Evolutionary conservation across 92 coral and sea anemone species (phyloP).

Genomic region (Virgularia gustaviana): DNA sequence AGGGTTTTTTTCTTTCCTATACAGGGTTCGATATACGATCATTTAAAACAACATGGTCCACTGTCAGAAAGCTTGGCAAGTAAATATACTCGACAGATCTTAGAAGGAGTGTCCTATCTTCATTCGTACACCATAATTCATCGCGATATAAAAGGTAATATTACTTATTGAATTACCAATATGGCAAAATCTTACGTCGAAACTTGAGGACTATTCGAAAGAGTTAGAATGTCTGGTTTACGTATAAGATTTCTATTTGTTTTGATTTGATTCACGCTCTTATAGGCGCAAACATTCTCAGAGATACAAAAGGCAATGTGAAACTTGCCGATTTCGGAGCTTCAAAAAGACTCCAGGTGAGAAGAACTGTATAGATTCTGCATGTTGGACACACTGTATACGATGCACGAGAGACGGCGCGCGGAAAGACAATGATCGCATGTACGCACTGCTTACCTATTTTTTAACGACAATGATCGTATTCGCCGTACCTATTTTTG

Average conservation of each 20-base stretch:
- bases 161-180: no score
- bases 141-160: slow-evolving; percentile 97
- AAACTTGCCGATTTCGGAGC: slow-evolving; percentile 97
- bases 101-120: slow-evolving; percentile 85
- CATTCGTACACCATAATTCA: slow-evolving; percentile 86
- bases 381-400: no score
- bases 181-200: no score
- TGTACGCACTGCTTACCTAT: no score
- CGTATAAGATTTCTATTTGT: neutral
- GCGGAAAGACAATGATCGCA: no score
- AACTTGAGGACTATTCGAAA: no score
- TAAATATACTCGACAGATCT: slow-evolving; percentile 83
- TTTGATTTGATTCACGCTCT: neutral
- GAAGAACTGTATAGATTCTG: no score
- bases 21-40: slow-evolving; percentile 91
- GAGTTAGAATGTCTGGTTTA: neutral
- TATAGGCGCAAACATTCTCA: slow-evolving; percentile 83
- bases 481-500: no score
- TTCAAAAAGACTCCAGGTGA: slow-evolving; percentile 94
- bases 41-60: slow-evolving; percentile 87
- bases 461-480: no score
- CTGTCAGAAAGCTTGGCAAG: slow-evolving; percentile 87
- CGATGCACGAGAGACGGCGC: no score
- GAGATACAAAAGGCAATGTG: slow-evolving; percentile 93
- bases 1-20: neutral